These are phyloP conservation scores for Pampusana beccarii DNA, from an alignment of 2,113 vertebrate genomes.

Conservation along the genomic window DNA sequence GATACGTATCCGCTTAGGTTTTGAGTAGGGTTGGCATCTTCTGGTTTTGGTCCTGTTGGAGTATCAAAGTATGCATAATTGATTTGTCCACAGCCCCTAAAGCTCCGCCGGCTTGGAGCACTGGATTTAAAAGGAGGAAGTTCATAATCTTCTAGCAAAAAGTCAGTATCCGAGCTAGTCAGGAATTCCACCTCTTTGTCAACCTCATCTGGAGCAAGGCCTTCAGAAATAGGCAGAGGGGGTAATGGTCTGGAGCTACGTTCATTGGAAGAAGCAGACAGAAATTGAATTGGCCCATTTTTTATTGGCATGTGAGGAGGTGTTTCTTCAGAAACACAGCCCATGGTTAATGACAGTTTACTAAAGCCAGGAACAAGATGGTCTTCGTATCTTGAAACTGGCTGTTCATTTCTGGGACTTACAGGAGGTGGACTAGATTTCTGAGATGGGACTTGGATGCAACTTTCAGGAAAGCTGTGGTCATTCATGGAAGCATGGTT, in stretches of 20 bases:
- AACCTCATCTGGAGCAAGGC: conserved; percentile 77
- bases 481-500: conserved; percentile 36
- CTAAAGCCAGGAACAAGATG: conserved; percentile 79
- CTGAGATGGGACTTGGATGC: conserved; percentile 72
- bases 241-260: conserved; percentile 89
- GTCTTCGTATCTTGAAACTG: conserved; percentile 74
- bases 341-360: conserved; percentile 78
- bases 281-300: conserved; percentile 48
- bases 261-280: conserved; percentile 38
- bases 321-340: conserved; percentile 67
- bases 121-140: conserved; percentile 76
- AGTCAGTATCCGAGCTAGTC: conserved; percentile 87
- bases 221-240: conserved; percentile 83
- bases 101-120: conserved; percentile 76
- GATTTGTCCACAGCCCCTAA: conserved; percentile 85
- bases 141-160: conserved; percentile 79
- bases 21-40: conserved; percentile 61
- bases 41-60: conserved; percentile 56
- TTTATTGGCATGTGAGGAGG: conserved; percentile 79
- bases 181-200: conserved; percentile 94
- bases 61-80: conserved; percentile 91
- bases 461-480: conserved; percentile 66
- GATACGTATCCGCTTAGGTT: conserved; percentile 14
- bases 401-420: conserved; percentile 64
- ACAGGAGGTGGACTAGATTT: conserved; percentile 77